A percentile compares a stretch with the other conserved stretches of the same genome.
These are phyloP conservation scores for Acronicta psi DNA, from an alignment of 2,888 invertebrate species.

Conservation along the genomic window DNA sequence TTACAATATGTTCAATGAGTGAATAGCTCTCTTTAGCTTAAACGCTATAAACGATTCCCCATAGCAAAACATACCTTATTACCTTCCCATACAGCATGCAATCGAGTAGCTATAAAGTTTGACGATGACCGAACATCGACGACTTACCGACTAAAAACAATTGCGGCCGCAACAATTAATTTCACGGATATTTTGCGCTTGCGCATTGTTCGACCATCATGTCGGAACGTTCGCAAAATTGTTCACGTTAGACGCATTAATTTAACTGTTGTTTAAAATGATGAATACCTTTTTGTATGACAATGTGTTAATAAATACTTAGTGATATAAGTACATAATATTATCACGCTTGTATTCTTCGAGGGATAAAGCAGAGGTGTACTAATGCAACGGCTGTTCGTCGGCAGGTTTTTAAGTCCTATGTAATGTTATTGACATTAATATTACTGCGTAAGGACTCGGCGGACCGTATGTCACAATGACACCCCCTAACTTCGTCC, in stretches of 20 bases:
- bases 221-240: constrained; percentile 34
- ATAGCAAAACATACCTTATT: background rate
- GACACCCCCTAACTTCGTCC: no score
- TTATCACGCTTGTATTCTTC: no score
- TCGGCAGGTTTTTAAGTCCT: no score
- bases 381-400: no score
- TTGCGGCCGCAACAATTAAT: constrained; percentile 52
- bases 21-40: constrained; percentile 14
- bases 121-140: constrained; percentile 12
- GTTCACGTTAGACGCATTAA: constrained; percentile 14
- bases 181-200: constrained; percentile 53
- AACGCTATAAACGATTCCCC: background rate
- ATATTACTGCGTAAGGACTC: no score
- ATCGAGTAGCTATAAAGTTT: background rate
- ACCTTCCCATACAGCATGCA: no score
- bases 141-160: constrained; percentile 43
- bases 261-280: constrained; percentile 13
- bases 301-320: background rate
- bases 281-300: background rate
- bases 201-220: constrained; percentile 38
- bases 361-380: no score
- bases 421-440: no score
- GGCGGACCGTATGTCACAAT: no score
- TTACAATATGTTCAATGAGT: constrained; percentile 38
- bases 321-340: no score